These are phyloP conservation scores for Eptesicus fuscus DNA, from an alignment of 2,113 vertebrate genomes.

Conservation along the genomic window DNA sequence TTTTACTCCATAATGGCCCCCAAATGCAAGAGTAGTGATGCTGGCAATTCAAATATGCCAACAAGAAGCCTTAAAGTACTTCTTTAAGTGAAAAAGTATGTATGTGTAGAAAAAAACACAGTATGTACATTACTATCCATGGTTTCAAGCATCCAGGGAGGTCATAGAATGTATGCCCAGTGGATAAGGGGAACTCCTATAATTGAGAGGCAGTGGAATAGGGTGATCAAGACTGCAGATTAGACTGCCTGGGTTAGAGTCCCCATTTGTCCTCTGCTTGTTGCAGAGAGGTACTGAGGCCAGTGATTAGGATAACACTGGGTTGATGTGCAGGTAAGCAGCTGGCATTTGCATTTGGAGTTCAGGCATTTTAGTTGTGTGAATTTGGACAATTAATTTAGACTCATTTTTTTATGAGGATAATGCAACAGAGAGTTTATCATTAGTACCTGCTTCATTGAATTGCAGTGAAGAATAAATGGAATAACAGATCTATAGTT, in stretches of 20 bases:
- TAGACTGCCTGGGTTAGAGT: background rate
- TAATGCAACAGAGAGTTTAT: background rate
- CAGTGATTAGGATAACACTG: too few relatives aligned
- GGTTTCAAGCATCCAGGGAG: background rate
- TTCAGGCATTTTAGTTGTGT: too few relatives aligned
- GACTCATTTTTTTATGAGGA: background rate
- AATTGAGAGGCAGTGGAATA: background rate
- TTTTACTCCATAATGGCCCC: background rate
- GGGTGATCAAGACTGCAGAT: background rate
- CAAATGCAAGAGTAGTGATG: background rate
- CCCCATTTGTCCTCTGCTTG: background rate
- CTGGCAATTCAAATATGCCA: background rate
- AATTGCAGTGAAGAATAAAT: background rate
- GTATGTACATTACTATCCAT: background rate
- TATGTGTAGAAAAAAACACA: background rate
- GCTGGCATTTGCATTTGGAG: too few relatives aligned
- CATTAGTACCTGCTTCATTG: background rate
- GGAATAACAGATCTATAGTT: conserved; percentile 1
- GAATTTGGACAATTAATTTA: background rate
- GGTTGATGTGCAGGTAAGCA: too few relatives aligned
- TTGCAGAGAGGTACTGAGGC: too few relatives aligned
- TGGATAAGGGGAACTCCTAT: background rate
- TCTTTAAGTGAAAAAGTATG: background rate
- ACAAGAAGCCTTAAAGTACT: background rate
- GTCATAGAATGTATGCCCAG: background rate